A percentile compares a stretch with the other conserved stretches of the same genome.
phyloP scores from a whole-genome alignment of 1,140 invertebrate genomes.

The honey bee (Apis mellifera) region DNA sequence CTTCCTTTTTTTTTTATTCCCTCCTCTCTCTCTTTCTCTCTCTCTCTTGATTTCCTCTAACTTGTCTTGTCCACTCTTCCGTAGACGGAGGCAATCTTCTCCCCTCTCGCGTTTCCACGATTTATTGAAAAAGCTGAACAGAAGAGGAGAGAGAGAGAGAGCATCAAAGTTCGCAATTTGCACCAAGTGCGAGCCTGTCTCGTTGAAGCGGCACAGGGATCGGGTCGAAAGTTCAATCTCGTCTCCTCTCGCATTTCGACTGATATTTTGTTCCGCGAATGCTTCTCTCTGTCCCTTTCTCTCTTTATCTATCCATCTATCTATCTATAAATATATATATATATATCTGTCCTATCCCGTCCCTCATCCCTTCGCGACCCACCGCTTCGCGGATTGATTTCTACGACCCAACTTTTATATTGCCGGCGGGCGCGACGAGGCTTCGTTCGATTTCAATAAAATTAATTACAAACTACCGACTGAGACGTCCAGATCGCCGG shows the following conservation, averaged over 20 bases:
- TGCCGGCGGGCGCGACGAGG: neutral
- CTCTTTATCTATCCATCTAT: too few species aligned
- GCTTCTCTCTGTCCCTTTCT: neutral
- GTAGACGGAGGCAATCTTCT: conserved; percentile 55
- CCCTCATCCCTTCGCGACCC: neutral
- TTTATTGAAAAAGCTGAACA: conserved; percentile 66
- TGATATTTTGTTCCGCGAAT: conserved; percentile 52
- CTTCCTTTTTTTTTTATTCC: neutral
- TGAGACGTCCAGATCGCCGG: conserved; percentile 10
- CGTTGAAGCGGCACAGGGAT: conserved; percentile 47
- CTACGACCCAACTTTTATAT: conserved; percentile 52
- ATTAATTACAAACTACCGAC: conserved; percentile 48
- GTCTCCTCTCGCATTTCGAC: conserved; percentile 55
- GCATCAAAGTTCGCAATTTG: conserved; percentile 65
- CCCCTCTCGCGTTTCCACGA: conserved; percentile 51
- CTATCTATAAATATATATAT: neutral
- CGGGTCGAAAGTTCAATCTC: conserved; percentile 64
- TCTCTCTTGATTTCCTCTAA: neutral
- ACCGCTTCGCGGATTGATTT: conserved; percentile 38
- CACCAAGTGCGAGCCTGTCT: conserved; percentile 51
- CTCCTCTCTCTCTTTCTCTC: too few species aligned
- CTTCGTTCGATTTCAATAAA: conserved; percentile 41
- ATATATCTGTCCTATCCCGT: neutral
- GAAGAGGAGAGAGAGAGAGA: conserved; percentile 30
- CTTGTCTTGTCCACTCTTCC: neutral